phyloP scores from a whole-genome alignment of 2,797 vertebrate species.

The Melanogrammus aeglefinus region DNA sequence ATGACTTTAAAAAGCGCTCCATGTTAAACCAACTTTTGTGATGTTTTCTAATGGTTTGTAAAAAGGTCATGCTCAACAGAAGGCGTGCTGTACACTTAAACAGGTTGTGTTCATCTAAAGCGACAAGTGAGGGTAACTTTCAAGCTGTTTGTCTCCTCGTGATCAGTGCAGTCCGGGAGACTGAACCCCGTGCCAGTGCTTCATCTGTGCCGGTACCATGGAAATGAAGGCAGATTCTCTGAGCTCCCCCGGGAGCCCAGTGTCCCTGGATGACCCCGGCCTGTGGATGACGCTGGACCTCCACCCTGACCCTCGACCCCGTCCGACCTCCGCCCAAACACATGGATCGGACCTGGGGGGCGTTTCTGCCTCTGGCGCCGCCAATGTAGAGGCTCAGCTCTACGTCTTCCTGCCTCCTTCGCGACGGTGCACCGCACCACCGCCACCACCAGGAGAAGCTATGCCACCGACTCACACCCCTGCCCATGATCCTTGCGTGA shows the following conservation, averaged over 20 bases:
- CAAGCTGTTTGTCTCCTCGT: background rate
- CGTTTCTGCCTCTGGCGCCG: constrained; percentile 17
- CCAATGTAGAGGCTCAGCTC: constrained; percentile 42
- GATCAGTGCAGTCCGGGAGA: background rate
- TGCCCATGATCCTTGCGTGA: constrained; percentile 46
- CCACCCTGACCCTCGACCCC: background rate
- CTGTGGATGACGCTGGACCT: constrained; percentile 45
- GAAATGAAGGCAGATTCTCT: constrained; percentile 23
- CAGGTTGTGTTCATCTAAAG: background rate
- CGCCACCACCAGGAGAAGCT: constrained; percentile 43
- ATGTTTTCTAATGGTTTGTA: background rate
- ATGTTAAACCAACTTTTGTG: background rate
- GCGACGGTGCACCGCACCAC: constrained; percentile 1
- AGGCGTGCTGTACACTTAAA: background rate
- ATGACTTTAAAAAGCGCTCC: background rate
- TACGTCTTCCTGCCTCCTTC: constrained; percentile 36
- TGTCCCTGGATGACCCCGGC: constrained; percentile 31
- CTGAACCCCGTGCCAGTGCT: background rate
- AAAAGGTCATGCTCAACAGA: background rate
- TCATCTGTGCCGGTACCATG: constrained; percentile 26
- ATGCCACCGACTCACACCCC: constrained; percentile 8
- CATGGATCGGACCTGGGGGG: background rate
- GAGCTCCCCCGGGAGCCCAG: constrained; percentile 7
- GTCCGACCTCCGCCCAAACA: constrained; percentile 1
- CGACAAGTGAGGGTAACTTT: background rate